Evolutionary conservation across 2,888 invertebrate genomes (phyloP), one percentile per base, ranked within the genome.

Genomic region (Oithona nana): DNA sequence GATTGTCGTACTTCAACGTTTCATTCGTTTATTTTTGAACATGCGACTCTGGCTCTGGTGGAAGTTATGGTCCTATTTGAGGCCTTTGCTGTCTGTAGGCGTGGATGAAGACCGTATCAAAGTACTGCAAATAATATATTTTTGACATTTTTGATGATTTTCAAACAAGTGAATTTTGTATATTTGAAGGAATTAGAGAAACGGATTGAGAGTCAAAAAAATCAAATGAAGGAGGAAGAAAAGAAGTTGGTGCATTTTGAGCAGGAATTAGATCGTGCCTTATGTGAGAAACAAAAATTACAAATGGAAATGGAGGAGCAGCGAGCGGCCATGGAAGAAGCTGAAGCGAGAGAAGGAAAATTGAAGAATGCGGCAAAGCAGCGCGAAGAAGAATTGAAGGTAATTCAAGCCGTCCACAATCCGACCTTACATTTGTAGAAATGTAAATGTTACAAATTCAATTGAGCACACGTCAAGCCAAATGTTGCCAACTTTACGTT

Each of bases 161-260:
- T n/a, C n/a, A n/a, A n/a, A n/a, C n/a, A n/a, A n/a, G n/a, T n/a
- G n/a, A n/a, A n/a, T n/a, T n/a, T n/a, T n/a, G n/a, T n/a, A n/a
- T n/a, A n/a, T n/a, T n/a, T n/a, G n/a, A n/a, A n/a, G n/a, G 69
- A 57, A 24, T 66, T 75, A 65, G 74, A 75, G 65, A 77, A 77
- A 65, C 76, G 76, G 62, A 70, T 77, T 64, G 74, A 57, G 3
- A 28, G 28, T 29, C 57, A 57, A 28, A 26, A 28, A 57, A 2
- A 28, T 11, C 16, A 26, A 11, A 57, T 57, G 57, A 29, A 57
- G n/a, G 57, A 57, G 28, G 57, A 57, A 22, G 57, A 57, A 57
- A 57, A 1, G 28, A 24, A 28, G 28, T 28, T 57, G 24, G n/a
- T 16, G 54, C 26, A 57, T 28, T 24, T 57, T 28, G 57, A 57